Percentiles rank a stretch among this genome's conserved stretches.
These are phyloP conservation scores for Corydoras sp. DNA, from an alignment of 2,113 vertebrate genomes.

Conservation along the genomic window DNA sequence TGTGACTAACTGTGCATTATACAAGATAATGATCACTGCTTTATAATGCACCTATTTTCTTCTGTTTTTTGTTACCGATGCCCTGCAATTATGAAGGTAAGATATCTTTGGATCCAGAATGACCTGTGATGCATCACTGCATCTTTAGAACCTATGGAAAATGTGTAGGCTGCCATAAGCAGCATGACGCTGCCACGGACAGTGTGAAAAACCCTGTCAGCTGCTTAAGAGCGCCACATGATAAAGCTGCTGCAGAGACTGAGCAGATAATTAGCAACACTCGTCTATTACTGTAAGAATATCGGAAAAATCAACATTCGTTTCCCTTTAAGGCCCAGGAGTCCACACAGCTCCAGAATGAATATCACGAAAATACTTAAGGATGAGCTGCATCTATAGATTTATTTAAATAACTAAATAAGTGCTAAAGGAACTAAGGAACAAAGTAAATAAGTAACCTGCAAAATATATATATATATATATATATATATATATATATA, in stretches of 20 bases:
- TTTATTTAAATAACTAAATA: no score
- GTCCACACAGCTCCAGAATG: no score
- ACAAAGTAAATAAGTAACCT: no score
- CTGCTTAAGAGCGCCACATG: constrained; percentile 43
- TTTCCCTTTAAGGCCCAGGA: no score
- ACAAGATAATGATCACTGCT: no score
- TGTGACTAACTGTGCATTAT: no score
- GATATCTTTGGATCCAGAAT: not conserved
- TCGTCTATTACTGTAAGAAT: constrained; percentile 17
- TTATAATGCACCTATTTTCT: no score
- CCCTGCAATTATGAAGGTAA: not conserved
- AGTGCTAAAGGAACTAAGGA: no score
- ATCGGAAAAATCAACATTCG: constrained; percentile 34
- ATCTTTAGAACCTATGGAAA: constrained; percentile 15
- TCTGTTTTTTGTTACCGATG: not conserved
- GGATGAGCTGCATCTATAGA: no score
- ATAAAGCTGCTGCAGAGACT: constrained; percentile 11
- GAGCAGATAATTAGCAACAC: constrained; percentile 16
- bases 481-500: no score
- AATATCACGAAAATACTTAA: no score
- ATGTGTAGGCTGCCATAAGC: constrained; percentile 6
- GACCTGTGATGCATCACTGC: not conserved
- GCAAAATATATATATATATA: no score
- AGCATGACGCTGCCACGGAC: constrained; percentile 27
- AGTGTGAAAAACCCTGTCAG: constrained; percentile 40